These are phyloP conservation scores for Tonatia bakeri DNA, from an alignment of 2,113 vertebrate genomes.

Conservation along the genomic window DNA sequence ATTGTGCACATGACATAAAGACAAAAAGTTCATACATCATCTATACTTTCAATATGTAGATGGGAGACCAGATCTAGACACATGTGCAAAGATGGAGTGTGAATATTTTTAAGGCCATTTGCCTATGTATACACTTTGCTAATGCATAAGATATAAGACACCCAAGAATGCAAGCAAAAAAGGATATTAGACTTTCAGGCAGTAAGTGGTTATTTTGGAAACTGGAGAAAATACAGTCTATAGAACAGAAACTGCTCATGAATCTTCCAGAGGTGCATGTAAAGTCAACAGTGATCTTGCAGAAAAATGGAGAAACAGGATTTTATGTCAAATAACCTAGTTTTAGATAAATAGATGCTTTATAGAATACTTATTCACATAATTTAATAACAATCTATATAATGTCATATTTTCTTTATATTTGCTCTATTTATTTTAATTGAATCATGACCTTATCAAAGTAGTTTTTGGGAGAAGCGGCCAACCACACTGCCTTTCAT, in stretches of 20 bases:
- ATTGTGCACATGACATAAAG: background rate
- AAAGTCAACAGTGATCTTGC: background rate
- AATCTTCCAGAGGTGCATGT: background rate
- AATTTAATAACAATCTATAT: background rate
- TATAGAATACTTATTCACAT: background rate
- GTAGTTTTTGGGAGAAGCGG: background rate
- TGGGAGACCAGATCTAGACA: background rate
- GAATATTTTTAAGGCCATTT: background rate
- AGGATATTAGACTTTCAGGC: background rate
- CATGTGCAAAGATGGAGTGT: background rate
- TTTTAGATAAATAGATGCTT: background rate
- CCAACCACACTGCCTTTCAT: background rate
- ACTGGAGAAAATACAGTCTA: background rate
- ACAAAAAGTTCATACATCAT: background rate
- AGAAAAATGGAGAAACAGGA: background rate
- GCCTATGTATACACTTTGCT: background rate
- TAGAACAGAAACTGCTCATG: background rate
- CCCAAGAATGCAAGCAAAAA: background rate
- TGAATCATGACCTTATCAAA: background rate
- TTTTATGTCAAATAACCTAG: background rate
- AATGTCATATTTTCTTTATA: background rate
- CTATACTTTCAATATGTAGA: background rate
- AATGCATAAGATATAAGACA: background rate
- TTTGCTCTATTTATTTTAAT: background rate
- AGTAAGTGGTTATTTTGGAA: background rate